Base-by-base conservation (phyloP, 2,113 vertebrate species). In the Grammomys surdaster region DNA sequence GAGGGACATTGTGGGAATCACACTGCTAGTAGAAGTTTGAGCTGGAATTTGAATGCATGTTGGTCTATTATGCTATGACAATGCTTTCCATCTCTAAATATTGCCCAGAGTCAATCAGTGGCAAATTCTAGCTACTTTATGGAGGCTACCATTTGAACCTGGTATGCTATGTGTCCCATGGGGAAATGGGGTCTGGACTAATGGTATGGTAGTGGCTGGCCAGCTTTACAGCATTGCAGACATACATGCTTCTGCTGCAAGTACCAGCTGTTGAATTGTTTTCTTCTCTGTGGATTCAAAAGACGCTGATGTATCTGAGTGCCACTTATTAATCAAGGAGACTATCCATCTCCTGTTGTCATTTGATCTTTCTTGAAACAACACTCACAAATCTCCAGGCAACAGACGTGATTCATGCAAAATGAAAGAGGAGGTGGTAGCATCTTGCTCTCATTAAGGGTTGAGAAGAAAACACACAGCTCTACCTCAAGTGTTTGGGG, bases 331-430 rank as follows among this genome's bases (percentile, higher is more conserved):
- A 94, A 98, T 97, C 96, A 95, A 87, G 95, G n/a, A 92, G 89
- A 56, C 40, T 46, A 82, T 95, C 88, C 76, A 46, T 96, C 90
- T 96, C 82, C 89, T 0, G 0, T 94, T 97, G 96, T 95, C 94
- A 97, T 92, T 92, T 95, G 96, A 96, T 96, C 95, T 96, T 92
- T 90, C 69, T 84, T 92, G 90, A 97, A 97, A 96, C 96, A 97
- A 95, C 91, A 95, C 91, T 80, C 85, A 78, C 95, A 90, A 33
- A 95, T 95, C 95, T 97, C 95, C 17, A 94, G 86, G 94, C 95
- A 95, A 84, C 72, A 95, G 92, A 89, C 13, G 10, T 72, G 88
- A 95, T 7, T 1, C 63, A 92, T 90, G 85, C 48, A 40, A 91
- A 96, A 92, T 78, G 91, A 95, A 94, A 93, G 78, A 0, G 16